These are phyloP conservation scores for Phainopepla nitens DNA, from an alignment of 2,113 vertebrate species.

Conservation along the genomic window DNA sequence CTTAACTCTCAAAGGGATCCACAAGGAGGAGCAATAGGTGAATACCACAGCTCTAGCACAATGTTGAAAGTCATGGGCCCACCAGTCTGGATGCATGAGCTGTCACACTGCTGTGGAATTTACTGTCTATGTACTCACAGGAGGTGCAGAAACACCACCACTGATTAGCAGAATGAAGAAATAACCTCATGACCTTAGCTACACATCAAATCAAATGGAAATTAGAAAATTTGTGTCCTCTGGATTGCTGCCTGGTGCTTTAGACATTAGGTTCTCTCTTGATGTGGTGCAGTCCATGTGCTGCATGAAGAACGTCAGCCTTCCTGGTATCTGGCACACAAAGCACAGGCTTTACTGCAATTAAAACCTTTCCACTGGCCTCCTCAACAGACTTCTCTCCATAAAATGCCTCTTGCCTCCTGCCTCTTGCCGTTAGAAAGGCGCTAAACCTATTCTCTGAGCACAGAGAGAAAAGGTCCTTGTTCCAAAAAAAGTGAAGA, in stretches of 20 bases:
- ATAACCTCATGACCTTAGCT: neutral
- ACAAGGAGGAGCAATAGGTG: neutral
- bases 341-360: neutral
- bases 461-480: neutral
- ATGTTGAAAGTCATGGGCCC: neutral
- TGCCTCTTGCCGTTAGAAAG: neutral
- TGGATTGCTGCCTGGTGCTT: neutral
- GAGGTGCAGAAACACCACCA: neutral
- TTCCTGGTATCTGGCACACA: neutral
- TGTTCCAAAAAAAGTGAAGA: neutral
- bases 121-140: neutral
- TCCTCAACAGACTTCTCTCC: neutral
- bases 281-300: neutral
- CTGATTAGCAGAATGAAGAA: neutral
- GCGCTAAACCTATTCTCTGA: accelerated
- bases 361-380: neutral
- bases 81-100: neutral
- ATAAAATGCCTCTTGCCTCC: neutral
- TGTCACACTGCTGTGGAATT: neutral
- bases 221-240: neutral
- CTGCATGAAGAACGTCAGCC: neutral
- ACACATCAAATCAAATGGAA: neutral
- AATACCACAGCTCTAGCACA: neutral
- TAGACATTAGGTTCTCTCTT: neutral
- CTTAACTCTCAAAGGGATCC: neutral